Conservation (phyloP, 2,113 vertebrate species). For the Verasper variegatus region DNA sequence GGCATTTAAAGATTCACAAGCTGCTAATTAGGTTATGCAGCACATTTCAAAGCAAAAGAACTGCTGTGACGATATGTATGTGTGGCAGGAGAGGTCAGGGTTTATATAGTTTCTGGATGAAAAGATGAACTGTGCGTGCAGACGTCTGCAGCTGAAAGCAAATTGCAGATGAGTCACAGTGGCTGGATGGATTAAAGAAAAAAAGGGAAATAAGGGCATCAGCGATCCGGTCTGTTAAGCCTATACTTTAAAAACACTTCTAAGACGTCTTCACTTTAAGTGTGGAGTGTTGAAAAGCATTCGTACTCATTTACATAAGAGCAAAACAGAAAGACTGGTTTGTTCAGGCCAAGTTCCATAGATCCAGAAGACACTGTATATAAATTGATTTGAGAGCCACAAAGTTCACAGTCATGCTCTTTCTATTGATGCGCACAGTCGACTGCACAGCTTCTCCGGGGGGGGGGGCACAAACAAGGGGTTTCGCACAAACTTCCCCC, state of each 20-base stretch:
- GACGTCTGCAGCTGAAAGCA: not conserved
- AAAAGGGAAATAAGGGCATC: not conserved
- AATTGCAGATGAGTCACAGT: constrained; percentile 6
- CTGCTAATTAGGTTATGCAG: constrained; percentile 70
- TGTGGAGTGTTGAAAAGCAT: not conserved
- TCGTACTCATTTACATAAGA: not conserved
- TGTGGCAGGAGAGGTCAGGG: constrained; percentile 4
- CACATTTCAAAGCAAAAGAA: constrained; percentile 61
- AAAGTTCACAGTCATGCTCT: not conserved
- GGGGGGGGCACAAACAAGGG: not conserved
- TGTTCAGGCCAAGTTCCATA: not conserved
- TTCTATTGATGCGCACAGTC: not conserved
- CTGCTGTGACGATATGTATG: constrained; percentile 19
- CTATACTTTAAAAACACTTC: constrained; percentile 24
- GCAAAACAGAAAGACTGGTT: not conserved
- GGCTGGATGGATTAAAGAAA: constrained; percentile 9
- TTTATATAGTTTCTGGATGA: constrained; percentile 18
- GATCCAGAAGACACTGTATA: not conserved
- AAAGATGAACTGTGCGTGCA: constrained; percentile 28
- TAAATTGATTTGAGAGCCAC: not conserved
- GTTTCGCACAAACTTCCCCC: not conserved
- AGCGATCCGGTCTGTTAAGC: not conserved
- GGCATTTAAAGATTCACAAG: constrained; percentile 76
- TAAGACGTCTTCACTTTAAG: not conserved
- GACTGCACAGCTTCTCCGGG: not conserved